Base-by-base conservation (phyloP, 2,797 vertebrate genomes). In the Alectoris magna region DNA sequence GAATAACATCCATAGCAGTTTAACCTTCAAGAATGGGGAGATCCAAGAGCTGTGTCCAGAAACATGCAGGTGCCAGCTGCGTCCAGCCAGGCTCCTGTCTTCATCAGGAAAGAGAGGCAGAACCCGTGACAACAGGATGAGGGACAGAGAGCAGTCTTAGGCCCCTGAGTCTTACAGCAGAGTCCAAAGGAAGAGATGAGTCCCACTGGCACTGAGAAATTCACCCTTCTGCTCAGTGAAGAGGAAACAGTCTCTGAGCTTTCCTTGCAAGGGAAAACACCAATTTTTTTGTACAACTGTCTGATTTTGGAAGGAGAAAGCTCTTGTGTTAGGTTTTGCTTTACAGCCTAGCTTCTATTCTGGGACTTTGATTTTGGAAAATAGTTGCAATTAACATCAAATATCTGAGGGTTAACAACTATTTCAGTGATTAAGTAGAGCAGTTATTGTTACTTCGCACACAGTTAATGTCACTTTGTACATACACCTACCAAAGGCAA, bases 381-480 rank as follows among this genome's bases (percentile, higher is more conserved):
- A 67, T 9, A 71, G 16, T 18, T 84, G 22, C 16, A 88, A 91
- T 81, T 74, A 88, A 56, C 44, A 80, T 43, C 18, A 83, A 84
- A 66, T 58, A 31, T 67, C 22, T 87, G 26, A 38, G 10, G 9
- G 14, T 36, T 75, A 60, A 51, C 46, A 79, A 64, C 26, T 60
- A 63, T 90, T 93, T 93, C 49, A 70, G 29, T 63, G 64, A n/a
- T 70, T 87, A 46, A 84, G 85, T 91, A 66, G 56, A 58, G 6
- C 64, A 80, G 10, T 49, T 75, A 53, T 56, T 91, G 23, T 88
- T 91, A 56, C 43, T 81, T 87, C 26, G 16, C 36, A 67, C 36
- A 39, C 73, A 87, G 34, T 86, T 43, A 94, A 76, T 88, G 29
- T 9, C 34, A 21, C 43, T 90, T 96, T 64, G 26, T 39, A 60